Base-by-base conservation (phyloP, 2,888 invertebrate genomes). In the Schizaphis graminum region DNA sequence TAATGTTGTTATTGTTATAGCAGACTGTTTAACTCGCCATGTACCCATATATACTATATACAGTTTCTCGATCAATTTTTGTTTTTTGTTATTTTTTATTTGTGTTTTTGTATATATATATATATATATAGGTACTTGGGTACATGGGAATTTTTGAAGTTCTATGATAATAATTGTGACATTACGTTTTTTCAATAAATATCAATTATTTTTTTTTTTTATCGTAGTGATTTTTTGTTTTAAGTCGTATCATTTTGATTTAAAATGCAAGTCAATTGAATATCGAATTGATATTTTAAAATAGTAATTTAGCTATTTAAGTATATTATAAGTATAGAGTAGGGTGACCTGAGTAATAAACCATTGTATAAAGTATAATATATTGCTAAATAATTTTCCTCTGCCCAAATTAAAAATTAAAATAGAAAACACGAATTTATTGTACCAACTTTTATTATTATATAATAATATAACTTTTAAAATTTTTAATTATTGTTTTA, bases 71-170 rank as follows among this genome's bases (percentile, higher is more conserved):
- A 77, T 35, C 2, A 77, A 77, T 35, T 77, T 35, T 77, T 77
- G 77, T 77, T 77, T 77, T n/a, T 67, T 77, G 77, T 77, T 77
- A 77, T 77, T 77, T 77, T 77, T 77, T 24, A 77, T 77, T 77
- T 77, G 35, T 77, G 35, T 67, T 67, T 67, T 21, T 16, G 21
- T 53, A 13, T 53, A 13, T 53, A 0, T 77, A 67, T 67, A 16
- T 77, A 77, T 35, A 35, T 35, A 77, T 35, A 77, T 77, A 67
- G 11, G n/a, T n/a, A 35, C 77, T 77, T 13, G 77, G 77, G 77
- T 77, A 35, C 21, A 77, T 77, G 21, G 35, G 21, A 8, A 21
- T 77, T 77, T 77, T 77, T 77, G 21, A 77, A 77, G 21, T 77
- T 35, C 35, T 35, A 77, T 35, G 35, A 35, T 77, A 35, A 77